phyloP scores from a whole-genome alignment of 2,888 invertebrate species.

The Cheilosia vernalis region DNA sequence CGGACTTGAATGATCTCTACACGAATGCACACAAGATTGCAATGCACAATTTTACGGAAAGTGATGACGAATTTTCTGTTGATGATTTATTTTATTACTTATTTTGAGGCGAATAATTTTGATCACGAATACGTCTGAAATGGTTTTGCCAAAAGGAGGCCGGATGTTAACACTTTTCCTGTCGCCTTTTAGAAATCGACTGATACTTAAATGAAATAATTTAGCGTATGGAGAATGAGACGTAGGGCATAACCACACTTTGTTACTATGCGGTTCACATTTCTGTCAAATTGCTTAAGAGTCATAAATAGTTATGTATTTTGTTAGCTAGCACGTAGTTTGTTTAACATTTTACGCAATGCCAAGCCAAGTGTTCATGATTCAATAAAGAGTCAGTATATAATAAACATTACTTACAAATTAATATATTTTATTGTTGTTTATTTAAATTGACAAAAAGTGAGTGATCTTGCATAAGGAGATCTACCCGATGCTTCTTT shows the following conservation, averaged over 20 bases:
- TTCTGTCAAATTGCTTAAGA: background rate
- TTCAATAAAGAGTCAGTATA: too few relatives aligned
- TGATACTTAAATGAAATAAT: constrained; percentile 41
- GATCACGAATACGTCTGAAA: background rate
- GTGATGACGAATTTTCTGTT: constrained; percentile 79
- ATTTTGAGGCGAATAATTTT: constrained; percentile 28
- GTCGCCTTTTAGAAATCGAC: constrained; percentile 26
- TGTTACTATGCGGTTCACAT: background rate
- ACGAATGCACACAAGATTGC: constrained; percentile 82
- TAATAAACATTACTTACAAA: too few relatives aligned
- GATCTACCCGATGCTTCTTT: too few relatives aligned
- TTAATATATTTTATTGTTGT: too few relatives aligned
- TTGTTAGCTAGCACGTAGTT: constrained; percentile 16
- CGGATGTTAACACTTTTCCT: background rate
- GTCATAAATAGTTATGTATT: constrained; percentile 13
- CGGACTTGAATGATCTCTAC: constrained; percentile 81
- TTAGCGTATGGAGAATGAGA: background rate
- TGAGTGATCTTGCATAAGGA: too few relatives aligned
- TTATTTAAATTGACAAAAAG: too few relatives aligned
- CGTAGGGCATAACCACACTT: background rate
- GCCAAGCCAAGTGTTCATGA: constrained; percentile 13
- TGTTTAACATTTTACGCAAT: constrained; percentile 32
- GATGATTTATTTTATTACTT: constrained; percentile 79
- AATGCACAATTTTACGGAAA: constrained; percentile 76
- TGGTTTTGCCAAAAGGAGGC: background rate